Evolutionary conservation across 2,888 invertebrate species (phyloP).

Genomic region (Perdita meconis): DNA sequence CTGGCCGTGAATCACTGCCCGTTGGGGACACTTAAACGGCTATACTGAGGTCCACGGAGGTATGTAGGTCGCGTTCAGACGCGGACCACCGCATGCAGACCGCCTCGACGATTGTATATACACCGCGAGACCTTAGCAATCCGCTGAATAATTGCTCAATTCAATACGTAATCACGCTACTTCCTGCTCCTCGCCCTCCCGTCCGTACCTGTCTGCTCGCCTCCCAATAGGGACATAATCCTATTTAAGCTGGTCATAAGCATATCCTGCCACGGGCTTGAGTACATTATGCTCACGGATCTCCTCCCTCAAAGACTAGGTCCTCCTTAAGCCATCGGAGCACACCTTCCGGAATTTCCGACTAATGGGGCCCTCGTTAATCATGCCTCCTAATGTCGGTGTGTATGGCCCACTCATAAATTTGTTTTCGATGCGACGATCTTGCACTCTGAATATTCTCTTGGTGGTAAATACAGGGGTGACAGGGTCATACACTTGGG

Average conservation of each 20-base stretch:
- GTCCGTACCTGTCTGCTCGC: constrained; percentile 34
- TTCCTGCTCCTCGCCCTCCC: constrained; percentile 62
- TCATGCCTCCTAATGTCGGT: constrained; percentile 26
- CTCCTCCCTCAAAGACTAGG: constrained; percentile 29
- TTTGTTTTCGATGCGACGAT: constrained; percentile 16
- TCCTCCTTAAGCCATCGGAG: constrained; percentile 17
- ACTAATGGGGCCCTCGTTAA: constrained; percentile 42
- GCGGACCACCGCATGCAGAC: constrained; percentile 30
- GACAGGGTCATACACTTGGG: background rate
- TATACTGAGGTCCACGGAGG: constrained; percentile 44
- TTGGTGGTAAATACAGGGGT: background rate
- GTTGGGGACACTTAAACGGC: constrained; percentile 71
- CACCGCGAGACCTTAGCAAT: constrained; percentile 66
- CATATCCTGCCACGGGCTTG: constrained; percentile 48
- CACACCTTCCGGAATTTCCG: constrained; percentile 48
- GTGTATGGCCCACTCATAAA: background rate
- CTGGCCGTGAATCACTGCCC: constrained; percentile 75
- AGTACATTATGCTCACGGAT: constrained; percentile 53
- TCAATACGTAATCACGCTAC: constrained; percentile 79
- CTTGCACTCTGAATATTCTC: background rate
- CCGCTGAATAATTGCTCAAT: constrained; percentile 78
- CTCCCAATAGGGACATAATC: constrained; percentile 66
- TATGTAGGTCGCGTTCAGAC: constrained; percentile 42
- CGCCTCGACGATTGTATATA: constrained; percentile 63
- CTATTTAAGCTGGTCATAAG: constrained; percentile 65